Evolutionary conservation across 2,797 vertebrate genomes (phyloP), one percentile per base, ranked within the genome.

Genomic region (Smutsia temminckii): DNA sequence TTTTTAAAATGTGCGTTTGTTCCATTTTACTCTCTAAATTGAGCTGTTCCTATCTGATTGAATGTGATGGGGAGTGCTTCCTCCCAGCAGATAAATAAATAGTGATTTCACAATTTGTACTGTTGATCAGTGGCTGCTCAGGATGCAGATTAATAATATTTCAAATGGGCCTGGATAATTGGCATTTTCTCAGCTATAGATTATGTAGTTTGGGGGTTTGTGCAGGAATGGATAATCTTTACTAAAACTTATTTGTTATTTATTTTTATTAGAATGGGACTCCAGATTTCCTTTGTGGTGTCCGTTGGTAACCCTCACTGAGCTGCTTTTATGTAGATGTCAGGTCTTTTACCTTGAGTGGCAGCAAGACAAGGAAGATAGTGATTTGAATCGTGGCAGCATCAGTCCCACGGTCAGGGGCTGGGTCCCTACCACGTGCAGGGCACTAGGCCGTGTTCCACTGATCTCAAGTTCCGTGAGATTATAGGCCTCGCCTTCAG

Each of bases 91-190:
- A 89, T 93, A 96, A 95, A 93, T 93, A 96, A 96, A 95, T 85
- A 96, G 87, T 49, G 81, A 97, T 96, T 96, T 96, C 95, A 95
- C 96, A 97, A 68, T 96, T 87, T 96, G 94, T 80, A n/a, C 55
- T 77, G 96, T 91, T 96, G 96, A 95, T 96, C 81, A 97, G 96
- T 87, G 77, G 79, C 89, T 91, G 80, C 72, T 97, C 77, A 61
- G 27, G 79, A 94, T 94, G 80, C 92, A 90, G 92, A 96, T 95
- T 83, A 96, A 78, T 93, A 92, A 88, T 95, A 97, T 95, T 95
- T 96, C 94, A 92, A 75, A 93, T 66, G 71, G 94, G 89, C 34
- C 68, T 74, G 85, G 87, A 83, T 93, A 95, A 96, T 89, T 96
- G 95, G 69, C 97, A 93, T 95, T 89, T 96, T 96, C 93, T 95